A percentile compares a stretch with the other conserved stretches of the same genome.
phyloP scores from a whole-genome alignment of 2,113 vertebrate genomes.

The Chroicocephalus ridibundus region DNA sequence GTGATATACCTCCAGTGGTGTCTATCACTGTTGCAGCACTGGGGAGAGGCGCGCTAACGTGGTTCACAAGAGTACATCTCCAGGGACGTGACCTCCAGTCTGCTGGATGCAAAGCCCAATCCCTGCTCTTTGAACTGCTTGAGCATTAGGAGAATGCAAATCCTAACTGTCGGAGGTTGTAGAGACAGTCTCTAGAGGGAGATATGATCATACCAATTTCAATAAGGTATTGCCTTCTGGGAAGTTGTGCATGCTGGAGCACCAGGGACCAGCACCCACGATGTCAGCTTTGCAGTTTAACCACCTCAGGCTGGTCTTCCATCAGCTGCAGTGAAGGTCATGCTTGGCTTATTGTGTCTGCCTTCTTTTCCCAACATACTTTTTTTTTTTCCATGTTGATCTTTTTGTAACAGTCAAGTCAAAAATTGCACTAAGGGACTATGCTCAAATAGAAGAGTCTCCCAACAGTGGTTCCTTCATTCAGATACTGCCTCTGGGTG shows the following conservation, averaged over 20 bases:
- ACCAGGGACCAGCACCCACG: neutral
- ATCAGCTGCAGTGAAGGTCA: neutral
- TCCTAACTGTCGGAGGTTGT: neutral
- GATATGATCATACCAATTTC: neutral
- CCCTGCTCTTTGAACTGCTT: neutral
- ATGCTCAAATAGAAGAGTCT: neutral
- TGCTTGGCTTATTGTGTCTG: neutral
- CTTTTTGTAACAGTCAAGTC: neutral
- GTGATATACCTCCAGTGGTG: neutral
- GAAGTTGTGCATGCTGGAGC: fast-evolving
- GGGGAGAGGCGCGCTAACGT: neutral
- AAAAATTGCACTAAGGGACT: neutral
- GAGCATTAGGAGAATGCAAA: neutral
- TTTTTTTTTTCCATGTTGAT: neutral
- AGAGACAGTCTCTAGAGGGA: conserved; percentile 15
- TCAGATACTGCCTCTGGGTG: neutral
- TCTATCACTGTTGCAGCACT: neutral
- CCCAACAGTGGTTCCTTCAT: neutral
- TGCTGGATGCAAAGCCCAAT: neutral
- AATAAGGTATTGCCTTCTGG: neutral
- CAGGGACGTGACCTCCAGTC: neutral
- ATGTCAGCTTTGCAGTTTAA: neutral
- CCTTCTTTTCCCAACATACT: neutral
- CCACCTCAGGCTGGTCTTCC: neutral
- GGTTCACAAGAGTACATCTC: fast-evolving